Evolutionary conservation across 92 coral and sea anemone genomes (phyloP).

Genomic region (Phymanthus crucifer): DNA sequence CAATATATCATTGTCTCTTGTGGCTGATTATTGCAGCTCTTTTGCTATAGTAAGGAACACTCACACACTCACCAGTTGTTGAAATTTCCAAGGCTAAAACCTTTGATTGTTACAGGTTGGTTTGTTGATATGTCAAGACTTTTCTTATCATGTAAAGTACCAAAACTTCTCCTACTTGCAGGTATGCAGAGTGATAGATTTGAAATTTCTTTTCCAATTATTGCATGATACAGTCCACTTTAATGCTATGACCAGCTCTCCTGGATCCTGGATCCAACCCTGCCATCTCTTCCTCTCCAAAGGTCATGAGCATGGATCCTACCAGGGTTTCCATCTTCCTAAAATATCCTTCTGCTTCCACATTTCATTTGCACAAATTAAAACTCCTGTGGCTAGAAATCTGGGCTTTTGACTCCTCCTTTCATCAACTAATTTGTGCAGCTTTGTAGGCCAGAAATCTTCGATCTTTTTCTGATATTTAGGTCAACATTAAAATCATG

Average conservation of each 20-base stretch:
- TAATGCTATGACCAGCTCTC: constrained; percentile 75
- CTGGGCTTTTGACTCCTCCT: too few relatives aligned
- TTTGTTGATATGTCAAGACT: constrained; percentile 84
- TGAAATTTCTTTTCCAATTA: neutral
- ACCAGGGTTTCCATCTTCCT: too few relatives aligned
- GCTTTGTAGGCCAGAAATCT: too few relatives aligned
- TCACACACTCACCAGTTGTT: too few relatives aligned
- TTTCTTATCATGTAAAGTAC: constrained; percentile 82
- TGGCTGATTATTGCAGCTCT: too few relatives aligned
- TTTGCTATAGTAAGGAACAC: too few relatives aligned
- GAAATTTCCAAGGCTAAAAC: neutral
- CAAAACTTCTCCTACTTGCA: constrained; percentile 88
- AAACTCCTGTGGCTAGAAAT: too few relatives aligned
- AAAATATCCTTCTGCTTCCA: too few relatives aligned
- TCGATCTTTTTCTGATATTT: constrained; percentile 64
- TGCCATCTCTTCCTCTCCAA: constrained; percentile 49
- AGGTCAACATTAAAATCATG: constrained; percentile 54
- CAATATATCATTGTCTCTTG: too few relatives aligned
- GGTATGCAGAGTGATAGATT: constrained; percentile 46
- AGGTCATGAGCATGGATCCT: too few relatives aligned
- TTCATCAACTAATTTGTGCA: too few relatives aligned
- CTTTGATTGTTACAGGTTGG: constrained; percentile 70
- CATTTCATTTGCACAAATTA: too few relatives aligned
- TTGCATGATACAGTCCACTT: constrained; percentile 97
- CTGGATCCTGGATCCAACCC: constrained; percentile 77